Conservation (phyloP, 2,888 invertebrate genomes). For the Drosophila subquinaria region DNA sequence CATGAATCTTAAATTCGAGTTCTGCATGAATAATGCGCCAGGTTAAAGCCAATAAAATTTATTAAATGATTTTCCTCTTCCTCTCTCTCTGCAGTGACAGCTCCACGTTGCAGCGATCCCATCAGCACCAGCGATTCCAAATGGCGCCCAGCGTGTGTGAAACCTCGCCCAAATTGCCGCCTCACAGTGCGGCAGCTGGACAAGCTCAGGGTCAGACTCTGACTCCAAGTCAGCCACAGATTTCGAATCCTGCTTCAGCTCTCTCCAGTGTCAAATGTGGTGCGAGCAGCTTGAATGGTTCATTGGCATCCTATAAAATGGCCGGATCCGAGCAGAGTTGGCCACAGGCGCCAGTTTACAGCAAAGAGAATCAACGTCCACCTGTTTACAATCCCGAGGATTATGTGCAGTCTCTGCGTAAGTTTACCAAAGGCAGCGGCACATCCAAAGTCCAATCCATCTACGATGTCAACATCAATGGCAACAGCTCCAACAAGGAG, state of each 20-base stretch:
- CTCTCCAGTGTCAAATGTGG: slow-evolving; percentile 72
- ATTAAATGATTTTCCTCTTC: slow-evolving; percentile 48
- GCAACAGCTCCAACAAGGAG: slow-evolving; percentile 41
- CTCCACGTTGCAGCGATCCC: slow-evolving; percentile 81
- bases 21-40: slow-evolving; percentile 59
- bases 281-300: slow-evolving; percentile 80
- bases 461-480: slow-evolving; percentile 80
- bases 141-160: slow-evolving; percentile 87
- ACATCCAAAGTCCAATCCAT: slow-evolving; percentile 81
- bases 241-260: slow-evolving; percentile 38
- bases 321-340: slow-evolving; percentile 84
- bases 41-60: slow-evolving; percentile 49
- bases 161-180: slow-evolving; percentile 80
- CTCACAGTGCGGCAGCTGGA: slow-evolving; percentile 45
- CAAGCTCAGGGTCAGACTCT: slow-evolving; percentile 19
- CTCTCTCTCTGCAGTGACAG: slow-evolving; percentile 85
- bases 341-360: slow-evolving; percentile 83
- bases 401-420: slow-evolving; percentile 92
- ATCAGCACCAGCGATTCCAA: slow-evolving; percentile 62
- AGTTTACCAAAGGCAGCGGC: slow-evolving; percentile 88
- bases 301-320: slow-evolving; percentile 84
- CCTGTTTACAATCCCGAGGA: slow-evolving; percentile 96
- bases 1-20: slow-evolving; percentile 66
- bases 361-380: slow-evolving; percentile 92
- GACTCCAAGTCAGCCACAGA: not conserved